Evolutionary conservation across 2,888 invertebrate genomes (phyloP), one percentile per base, ranked within the genome.

Genomic region (Argyresthia goedartella): DNA sequence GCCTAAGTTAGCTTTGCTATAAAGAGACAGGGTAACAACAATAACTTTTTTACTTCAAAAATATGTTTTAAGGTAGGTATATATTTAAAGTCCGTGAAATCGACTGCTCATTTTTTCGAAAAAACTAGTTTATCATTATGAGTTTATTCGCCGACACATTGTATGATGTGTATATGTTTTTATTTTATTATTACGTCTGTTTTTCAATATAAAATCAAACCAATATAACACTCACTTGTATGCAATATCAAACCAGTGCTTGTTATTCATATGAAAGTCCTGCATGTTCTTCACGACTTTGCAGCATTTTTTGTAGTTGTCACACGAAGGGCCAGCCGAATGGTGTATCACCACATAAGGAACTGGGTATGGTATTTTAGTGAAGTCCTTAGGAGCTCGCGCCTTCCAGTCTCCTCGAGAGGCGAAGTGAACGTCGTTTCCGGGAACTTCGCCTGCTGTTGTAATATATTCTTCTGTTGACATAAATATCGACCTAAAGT

Each of bases 281-380:
- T 92, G 92, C 88, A 92, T 92, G 44, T 66, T 69, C 56, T 87
- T 77, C 91, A 92, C 90, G 1, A 90, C 89, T n/a, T 64, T 57
- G 45, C 71, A 67, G 65, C 92, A 92, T 4, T 84, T 79, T 1
- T 73, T 73, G 3, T 71, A 69, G 1, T 71, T 82, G 53, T 73
- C 72, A 64, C 92, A 92, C 0, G 72, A 65, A 0, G 91, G 91
- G 36, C 65, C 74, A 64, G 89, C 90, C 0, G 91, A 90, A 72
- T 93, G 93, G 69, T 93, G 93, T 56, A 93, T 91, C 51, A 93
- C 90, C 45, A 92, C 92, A 64, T 84, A 91, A 0, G 91, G 90
- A 1, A 91, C 89, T 0, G 92, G 91, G 7, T 82, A 88, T 3
- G 59, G 14, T 58, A 92, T 87, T 1, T 76, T 67, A 41, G 75